These are phyloP conservation scores for Xanthorhoe designata DNA, from an alignment of 2,888 invertebrate species.

Conservation along the genomic window DNA sequence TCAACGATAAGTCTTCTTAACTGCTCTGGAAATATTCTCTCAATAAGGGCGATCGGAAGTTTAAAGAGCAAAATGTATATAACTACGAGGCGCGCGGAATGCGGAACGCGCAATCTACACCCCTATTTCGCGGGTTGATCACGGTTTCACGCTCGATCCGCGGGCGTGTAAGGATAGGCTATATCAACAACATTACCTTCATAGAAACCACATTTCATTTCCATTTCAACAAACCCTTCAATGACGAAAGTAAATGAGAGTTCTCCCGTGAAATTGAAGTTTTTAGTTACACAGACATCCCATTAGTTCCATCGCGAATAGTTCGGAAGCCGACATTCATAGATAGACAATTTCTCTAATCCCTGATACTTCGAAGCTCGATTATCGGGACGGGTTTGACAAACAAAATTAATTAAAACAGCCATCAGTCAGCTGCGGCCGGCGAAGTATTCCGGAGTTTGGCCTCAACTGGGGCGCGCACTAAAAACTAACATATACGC, in stretches of 20 bases:
- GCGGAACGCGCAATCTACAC: too few species aligned
- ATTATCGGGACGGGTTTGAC: constrained; percentile 42
- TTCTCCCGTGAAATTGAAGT: background rate
- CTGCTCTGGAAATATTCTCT: too few species aligned
- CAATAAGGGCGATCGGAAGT: too few species aligned
- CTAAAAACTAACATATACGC: background rate
- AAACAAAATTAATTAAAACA: constrained; percentile 46
- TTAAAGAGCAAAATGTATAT: too few species aligned
- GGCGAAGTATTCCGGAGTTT: constrained; percentile 25
- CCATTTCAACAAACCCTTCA: background rate
- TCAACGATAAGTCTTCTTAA: too few species aligned
- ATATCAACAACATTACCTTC: background rate
- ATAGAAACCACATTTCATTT: background rate
- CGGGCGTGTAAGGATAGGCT: too few species aligned
- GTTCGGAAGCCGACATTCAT: constrained; percentile 3
- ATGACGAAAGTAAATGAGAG: background rate
- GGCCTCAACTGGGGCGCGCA: background rate
- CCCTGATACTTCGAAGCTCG: constrained; percentile 43
- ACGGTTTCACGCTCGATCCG: too few species aligned
- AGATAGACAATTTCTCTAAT: constrained; percentile 38
- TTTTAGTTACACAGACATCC: background rate
- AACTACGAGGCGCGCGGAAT: too few species aligned
- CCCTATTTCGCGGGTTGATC: too few species aligned
- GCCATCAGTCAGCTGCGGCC: constrained; percentile 29
- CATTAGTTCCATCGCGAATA: constrained; percentile 7